phyloP scores from a whole-genome alignment of 2,113 vertebrate species.

The Rhinichthys klamathensis region DNA sequence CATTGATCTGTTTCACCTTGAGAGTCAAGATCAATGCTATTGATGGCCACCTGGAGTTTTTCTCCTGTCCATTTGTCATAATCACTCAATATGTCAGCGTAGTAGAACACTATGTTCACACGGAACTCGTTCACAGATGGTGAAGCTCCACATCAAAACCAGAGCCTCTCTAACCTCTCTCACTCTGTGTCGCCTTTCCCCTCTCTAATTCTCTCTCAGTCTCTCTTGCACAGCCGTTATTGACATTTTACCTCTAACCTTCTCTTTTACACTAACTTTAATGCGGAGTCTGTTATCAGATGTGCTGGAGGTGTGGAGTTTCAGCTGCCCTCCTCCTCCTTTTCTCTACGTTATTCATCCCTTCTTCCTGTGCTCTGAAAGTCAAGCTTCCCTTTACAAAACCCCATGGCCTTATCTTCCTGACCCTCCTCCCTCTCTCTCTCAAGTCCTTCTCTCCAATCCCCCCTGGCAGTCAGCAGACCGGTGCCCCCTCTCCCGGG shows the following conservation, averaged over 20 bases:
- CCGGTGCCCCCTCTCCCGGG: conserved; percentile 65
- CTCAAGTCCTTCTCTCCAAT: conserved; percentile 69
- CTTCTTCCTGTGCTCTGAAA: conserved; percentile 87
- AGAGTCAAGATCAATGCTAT: conserved; percentile 74
- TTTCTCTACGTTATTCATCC: conserved; percentile 81
- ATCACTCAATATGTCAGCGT: conserved; percentile 73
- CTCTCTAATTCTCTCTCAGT: conserved; percentile 59
- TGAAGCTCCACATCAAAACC: conserved; percentile 69
- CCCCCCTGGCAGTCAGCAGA: conserved; percentile 61
- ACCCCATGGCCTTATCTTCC: conserved; percentile 81
- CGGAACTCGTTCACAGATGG: conserved; percentile 59
- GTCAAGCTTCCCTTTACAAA: conserved; percentile 86
- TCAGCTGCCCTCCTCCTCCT: conserved; percentile 77
- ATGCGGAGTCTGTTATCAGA: conserved; percentile 83
- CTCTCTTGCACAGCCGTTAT: conserved; percentile 66
- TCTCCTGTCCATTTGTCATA: conserved; percentile 77
- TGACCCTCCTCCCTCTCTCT: conserved; percentile 79
- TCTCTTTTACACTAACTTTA: conserved; percentile 80
- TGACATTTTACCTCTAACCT: conserved; percentile 78
- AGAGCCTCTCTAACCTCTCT: conserved; percentile 48
- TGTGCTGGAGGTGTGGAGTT: conserved; percentile 82
- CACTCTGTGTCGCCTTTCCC: conserved; percentile 39
- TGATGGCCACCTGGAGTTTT: conserved; percentile 73
- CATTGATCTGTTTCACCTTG: conserved; percentile 68
- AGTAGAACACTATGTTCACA: conserved; percentile 41